A percentile compares a stretch with the other conserved stretches of the same genome.
phyloP scores from a whole-genome alignment of 2,797 vertebrate species.

The Oceanodroma leucorhoa region DNA sequence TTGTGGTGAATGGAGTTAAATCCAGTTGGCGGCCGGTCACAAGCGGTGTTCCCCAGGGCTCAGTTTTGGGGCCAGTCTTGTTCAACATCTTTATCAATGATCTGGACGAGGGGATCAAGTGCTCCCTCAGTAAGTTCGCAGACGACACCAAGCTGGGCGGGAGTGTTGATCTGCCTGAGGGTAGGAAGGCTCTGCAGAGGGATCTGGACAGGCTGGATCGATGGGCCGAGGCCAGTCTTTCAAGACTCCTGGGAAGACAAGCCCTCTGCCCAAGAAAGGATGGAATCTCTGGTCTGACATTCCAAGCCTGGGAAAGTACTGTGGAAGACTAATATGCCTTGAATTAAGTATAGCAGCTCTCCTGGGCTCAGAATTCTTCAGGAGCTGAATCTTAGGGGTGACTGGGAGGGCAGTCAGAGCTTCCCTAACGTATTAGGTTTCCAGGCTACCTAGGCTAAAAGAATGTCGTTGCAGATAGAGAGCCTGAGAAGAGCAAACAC shows the following conservation, averaged over 20 bases:
- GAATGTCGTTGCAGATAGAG: not conserved
- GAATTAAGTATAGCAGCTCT: not conserved
- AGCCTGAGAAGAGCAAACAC: not conserved
- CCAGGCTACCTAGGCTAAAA: not conserved
- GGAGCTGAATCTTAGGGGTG: not conserved
- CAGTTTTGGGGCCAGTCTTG: too few relatives aligned
- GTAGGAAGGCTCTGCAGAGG: too few relatives aligned
- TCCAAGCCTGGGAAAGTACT: not conserved
- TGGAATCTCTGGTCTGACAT: not conserved
- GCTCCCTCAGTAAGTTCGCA: too few relatives aligned
- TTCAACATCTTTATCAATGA: too few relatives aligned
- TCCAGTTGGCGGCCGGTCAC: too few relatives aligned
- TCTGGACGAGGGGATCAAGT: too few relatives aligned
- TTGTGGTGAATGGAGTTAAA: too few relatives aligned
- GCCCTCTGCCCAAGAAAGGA: not conserved
- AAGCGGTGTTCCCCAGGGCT: too few relatives aligned
- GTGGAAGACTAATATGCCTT: not conserved
- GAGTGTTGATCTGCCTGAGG: too few relatives aligned
- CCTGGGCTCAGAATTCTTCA: not conserved
- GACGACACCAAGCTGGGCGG: too few relatives aligned
- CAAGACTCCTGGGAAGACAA: not conserved
- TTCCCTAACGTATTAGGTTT: not conserved
- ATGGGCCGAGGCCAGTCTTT: too few relatives aligned
- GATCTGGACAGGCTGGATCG: too few relatives aligned
- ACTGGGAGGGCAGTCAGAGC: not conserved